Evolutionary conservation across 2,797 vertebrate species (phyloP).

Genomic region (Gorsachius magnificus): DNA sequence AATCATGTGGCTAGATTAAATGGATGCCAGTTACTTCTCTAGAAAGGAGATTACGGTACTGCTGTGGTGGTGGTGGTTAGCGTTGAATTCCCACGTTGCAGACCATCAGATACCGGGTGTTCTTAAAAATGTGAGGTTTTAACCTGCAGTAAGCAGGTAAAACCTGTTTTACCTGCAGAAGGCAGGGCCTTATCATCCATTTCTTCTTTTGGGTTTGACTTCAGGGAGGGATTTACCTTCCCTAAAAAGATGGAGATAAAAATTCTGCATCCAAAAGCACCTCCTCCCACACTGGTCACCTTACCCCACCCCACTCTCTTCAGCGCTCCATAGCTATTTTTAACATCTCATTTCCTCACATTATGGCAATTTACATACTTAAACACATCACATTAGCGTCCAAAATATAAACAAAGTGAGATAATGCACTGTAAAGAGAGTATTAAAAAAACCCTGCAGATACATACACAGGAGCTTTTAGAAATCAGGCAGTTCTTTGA

Average conservation of each 20-base stretch:
- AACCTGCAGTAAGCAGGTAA: background rate
- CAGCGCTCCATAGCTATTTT: conserved; percentile 67
- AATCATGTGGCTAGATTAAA: background rate
- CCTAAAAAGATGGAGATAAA: background rate
- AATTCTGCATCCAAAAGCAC: conserved; percentile 5
- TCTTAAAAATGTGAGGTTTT: background rate
- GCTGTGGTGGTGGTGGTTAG: background rate
- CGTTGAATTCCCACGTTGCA: background rate
- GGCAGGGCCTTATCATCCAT: background rate
- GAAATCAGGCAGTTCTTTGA: conserved; percentile 75
- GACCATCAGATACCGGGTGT: background rate
- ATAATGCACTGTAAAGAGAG: conserved; percentile 68
- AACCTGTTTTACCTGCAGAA: background rate
- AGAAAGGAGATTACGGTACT: background rate
- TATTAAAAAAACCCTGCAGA: conserved; percentile 53
- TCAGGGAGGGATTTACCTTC: background rate
- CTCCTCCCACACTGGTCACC: conserved; percentile 35
- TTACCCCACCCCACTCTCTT: background rate
- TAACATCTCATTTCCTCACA: conserved; percentile 77
- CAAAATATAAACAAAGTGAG: conserved; percentile 75
- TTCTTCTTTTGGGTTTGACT: background rate
- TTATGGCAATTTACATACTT: conserved; percentile 77
- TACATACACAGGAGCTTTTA: conserved; percentile 64
- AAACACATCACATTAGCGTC: conserved; percentile 68
- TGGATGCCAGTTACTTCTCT: background rate